phyloP scores from a whole-genome alignment of 2,113 vertebrate species.

The Trochalopteron elliotii region DNA sequence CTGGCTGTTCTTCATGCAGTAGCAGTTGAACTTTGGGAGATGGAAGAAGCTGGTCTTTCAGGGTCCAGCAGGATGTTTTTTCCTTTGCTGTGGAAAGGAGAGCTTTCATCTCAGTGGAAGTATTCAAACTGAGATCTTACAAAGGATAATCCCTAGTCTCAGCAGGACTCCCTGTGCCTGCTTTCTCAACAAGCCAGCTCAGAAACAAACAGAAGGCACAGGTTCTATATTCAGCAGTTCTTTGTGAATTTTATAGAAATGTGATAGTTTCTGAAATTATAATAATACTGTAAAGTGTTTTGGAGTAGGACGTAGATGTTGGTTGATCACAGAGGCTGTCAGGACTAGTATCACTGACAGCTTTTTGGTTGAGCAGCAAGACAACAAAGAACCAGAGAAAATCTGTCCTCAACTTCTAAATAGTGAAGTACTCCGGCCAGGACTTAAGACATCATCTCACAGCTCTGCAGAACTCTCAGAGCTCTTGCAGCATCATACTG shows the following conservation, averaged over 20 bases:
- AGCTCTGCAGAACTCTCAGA: background rate
- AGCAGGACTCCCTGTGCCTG: background rate
- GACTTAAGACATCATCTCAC: background rate
- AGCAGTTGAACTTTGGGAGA: background rate
- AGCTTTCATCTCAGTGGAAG: background rate
- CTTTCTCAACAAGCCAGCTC: background rate
- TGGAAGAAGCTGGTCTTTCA: background rate
- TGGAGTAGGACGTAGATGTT: background rate
- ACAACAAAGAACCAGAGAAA: background rate
- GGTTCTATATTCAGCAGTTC: background rate
- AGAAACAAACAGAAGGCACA: background rate
- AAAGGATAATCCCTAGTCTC: background rate
- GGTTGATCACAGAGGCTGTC: background rate
- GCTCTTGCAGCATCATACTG: background rate
- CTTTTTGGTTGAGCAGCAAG: background rate
- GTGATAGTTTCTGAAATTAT: background rate
- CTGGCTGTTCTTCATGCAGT: background rate
- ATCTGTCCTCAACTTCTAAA: background rate
- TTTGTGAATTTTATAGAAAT: background rate
- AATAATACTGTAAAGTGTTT: background rate
- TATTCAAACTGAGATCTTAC: background rate
- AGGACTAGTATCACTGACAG: background rate
- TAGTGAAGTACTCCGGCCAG: background rate
- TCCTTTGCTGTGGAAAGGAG: background rate
- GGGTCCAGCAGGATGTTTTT: background rate